These are phyloP conservation scores for Austrofundulus limnaeus DNA, from an alignment of 2,113 vertebrate genomes.

Conservation along the genomic window DNA sequence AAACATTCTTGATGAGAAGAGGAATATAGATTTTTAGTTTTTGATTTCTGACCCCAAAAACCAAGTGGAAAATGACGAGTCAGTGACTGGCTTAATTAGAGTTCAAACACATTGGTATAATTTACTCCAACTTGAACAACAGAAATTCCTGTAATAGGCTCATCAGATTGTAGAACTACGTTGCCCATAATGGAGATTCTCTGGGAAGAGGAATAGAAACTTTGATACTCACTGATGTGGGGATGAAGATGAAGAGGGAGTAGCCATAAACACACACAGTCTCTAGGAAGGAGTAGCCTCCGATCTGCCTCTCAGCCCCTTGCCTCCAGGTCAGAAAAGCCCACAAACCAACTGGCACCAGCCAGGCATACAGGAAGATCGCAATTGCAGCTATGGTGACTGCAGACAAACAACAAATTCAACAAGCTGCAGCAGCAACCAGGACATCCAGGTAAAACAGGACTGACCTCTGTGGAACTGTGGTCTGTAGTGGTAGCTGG, in stretches of 20 bases:
- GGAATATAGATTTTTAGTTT: too few species aligned
- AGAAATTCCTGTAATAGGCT: too few species aligned
- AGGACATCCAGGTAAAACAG: too few species aligned
- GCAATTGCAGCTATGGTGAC: conserved; percentile 82
- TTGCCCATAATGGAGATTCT: too few species aligned
- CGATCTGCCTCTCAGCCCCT: conserved; percentile 62
- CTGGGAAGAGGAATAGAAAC: not conserved
- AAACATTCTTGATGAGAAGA: too few species aligned
- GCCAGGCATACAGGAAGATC: conserved; percentile 87
- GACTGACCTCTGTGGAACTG: conserved; percentile 87
- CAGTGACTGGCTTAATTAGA: too few species aligned
- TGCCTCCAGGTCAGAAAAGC: conserved; percentile 87
- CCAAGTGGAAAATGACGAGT: too few species aligned
- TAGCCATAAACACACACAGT: conserved; percentile 88
- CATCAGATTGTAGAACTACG: too few species aligned
- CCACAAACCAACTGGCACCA: conserved; percentile 85
- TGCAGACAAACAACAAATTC: conserved; percentile 33
- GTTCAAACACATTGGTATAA: too few species aligned
- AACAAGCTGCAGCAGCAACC: rapidly evolving
- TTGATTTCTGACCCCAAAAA: too few species aligned
- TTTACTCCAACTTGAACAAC: too few species aligned
- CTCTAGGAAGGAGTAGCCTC: conserved; percentile 86
- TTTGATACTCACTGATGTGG: conserved; percentile 82
- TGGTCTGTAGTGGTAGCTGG: conserved; percentile 81
- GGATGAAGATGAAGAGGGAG: conserved; percentile 87